Percentiles rank a stretch among this genome's conserved stretches.
Evolutionary conservation across 2,113 vertebrate genomes (phyloP).

Genomic region (Grallaria varia): DNA sequence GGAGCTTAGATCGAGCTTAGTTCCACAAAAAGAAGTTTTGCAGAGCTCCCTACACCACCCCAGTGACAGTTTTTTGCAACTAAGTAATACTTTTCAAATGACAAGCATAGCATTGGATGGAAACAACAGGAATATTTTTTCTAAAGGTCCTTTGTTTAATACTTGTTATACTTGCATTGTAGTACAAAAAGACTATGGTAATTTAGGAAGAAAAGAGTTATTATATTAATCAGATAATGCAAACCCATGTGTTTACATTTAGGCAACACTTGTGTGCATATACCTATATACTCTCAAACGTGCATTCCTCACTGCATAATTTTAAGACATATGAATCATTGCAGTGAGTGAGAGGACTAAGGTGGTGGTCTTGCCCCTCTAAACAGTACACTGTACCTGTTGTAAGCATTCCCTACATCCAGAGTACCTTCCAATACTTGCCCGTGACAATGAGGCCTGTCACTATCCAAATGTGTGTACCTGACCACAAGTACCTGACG

Average conservation of each 20-base stretch:
- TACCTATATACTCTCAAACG: rapidly evolving
- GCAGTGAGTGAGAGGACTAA: neutral
- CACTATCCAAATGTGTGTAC: neutral
- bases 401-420: neutral
- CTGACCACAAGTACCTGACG: neutral
- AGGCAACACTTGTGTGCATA: neutral
- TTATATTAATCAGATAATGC: neutral
- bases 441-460: neutral
- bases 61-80: neutral
- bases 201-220: neutral
- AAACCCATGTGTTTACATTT: neutral
- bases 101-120: neutral
- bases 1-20: neutral
- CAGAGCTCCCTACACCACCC: neutral
- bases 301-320: neutral
- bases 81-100: neutral
- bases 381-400: neutral
- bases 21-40: neutral
- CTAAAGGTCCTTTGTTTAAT: neutral
- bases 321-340: neutral
- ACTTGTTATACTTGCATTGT: neutral
- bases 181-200: neutral
- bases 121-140: neutral
- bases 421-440: neutral
- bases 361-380: neutral